These are phyloP conservation scores for Leptinotarsa tumamoca DNA, from an alignment of 2,888 invertebrate species.

Conservation along the genomic window DNA sequence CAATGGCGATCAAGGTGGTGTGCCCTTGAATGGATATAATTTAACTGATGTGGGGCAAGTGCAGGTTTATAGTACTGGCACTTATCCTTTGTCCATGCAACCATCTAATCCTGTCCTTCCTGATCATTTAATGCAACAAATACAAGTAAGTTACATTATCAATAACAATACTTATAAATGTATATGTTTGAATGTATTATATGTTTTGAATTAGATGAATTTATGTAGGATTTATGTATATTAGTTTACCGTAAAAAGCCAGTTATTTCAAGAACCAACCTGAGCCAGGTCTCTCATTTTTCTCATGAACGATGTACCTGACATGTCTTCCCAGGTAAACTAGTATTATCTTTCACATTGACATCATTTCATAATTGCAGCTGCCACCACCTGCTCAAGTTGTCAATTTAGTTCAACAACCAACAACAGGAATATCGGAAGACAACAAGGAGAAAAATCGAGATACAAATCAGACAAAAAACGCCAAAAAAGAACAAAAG, in stretches of 20 bases:
- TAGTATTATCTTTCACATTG: background rate
- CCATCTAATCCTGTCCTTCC: constrained; percentile 43
- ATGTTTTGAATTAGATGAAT: too few species aligned
- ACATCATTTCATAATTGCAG: constrained; percentile 26
- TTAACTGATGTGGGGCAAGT: constrained; percentile 60
- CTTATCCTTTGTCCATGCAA: constrained; percentile 61
- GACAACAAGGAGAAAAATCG: constrained; percentile 43
- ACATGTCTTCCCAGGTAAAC: too few species aligned
- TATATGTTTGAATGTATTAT: too few species aligned
- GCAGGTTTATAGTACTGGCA: constrained; percentile 58
- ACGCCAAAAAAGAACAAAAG: constrained; percentile 42
- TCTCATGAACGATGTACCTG: too few species aligned
- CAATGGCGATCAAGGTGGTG: constrained; percentile 57
- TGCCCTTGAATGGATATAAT: constrained; percentile 57
- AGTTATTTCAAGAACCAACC: too few species aligned
- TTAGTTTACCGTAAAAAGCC: too few species aligned
- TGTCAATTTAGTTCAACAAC: constrained; percentile 30
- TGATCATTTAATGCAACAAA: constrained; percentile 40
- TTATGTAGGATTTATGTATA: too few species aligned
- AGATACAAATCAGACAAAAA: constrained; percentile 26
- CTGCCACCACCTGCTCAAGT: constrained; percentile 33
- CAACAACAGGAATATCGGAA: constrained; percentile 36
- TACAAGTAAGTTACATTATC: constrained; percentile 30
- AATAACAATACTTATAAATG: too few species aligned
- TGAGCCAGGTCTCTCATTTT: too few species aligned